A percentile compares a stretch with the other conserved stretches of the same genome.
Evolutionary conservation across 2,888 invertebrate genomes (phyloP).

Genomic region (Tenthredo notha): DNA sequence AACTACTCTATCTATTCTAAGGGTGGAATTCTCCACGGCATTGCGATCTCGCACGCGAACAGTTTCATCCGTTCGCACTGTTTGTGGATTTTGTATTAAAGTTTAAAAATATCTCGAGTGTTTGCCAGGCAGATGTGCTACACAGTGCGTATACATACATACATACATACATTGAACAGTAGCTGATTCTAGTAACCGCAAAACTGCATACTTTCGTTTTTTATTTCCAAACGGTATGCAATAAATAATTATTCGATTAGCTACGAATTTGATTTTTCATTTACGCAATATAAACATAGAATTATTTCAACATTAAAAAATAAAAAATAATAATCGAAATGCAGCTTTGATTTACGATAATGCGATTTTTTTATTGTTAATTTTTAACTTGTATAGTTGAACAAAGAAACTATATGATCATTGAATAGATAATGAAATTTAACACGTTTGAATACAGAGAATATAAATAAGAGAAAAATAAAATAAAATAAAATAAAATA

Average conservation of each 20-base stretch:
- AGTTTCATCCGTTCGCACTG: neutral
- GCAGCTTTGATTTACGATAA: too few species aligned
- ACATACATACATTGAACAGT: neutral
- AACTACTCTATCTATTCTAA: neutral
- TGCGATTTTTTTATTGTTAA: neutral
- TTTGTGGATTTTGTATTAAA: constrained; percentile 24
- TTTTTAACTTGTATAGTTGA: neutral
- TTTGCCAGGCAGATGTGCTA: neutral
- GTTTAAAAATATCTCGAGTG: constrained; percentile 42
- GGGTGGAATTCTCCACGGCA: neutral
- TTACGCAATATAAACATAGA: neutral
- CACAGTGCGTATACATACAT: neutral
- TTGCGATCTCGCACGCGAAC: neutral
- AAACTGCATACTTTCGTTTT: neutral
- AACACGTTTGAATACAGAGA: neutral
- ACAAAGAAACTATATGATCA: neutral
- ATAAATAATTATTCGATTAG: neutral
- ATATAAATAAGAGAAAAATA: neutral
- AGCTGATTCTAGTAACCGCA: neutral
- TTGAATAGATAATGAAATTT: neutral
- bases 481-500: neutral
- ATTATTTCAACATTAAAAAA: neutral
- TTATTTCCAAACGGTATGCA: neutral
- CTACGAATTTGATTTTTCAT: neutral
- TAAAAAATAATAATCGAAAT: too few species aligned